Conservation (phyloP, 2,888 invertebrate genomes). For the Encarsia formosa region DNA sequence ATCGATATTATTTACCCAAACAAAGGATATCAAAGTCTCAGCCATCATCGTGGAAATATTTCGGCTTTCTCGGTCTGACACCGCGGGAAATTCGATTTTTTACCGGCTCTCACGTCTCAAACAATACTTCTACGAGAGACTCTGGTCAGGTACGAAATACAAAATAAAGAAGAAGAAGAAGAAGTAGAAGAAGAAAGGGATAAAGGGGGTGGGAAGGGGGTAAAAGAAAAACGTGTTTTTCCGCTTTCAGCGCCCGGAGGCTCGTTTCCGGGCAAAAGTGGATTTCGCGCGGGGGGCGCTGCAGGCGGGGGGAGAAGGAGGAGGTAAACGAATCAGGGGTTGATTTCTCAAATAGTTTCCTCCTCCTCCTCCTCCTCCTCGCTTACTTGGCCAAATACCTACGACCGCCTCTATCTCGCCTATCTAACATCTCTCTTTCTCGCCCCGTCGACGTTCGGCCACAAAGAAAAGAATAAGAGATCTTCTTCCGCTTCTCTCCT, state of each 20-base stretch:
- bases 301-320: conserved; percentile 39
- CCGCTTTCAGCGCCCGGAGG: conserved; percentile 35
- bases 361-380: conserved; percentile 17
- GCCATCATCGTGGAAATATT: too few species aligned
- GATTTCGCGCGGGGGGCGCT: too few species aligned
- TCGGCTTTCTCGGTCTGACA: too few species aligned
- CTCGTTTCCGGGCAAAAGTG: conserved; percentile 28
- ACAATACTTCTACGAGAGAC: too few species aligned
- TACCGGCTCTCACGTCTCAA: too few species aligned
- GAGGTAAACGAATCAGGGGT: conserved; percentile 39
- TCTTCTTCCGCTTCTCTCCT: conserved; percentile 4
- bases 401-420: conserved; percentile 22
- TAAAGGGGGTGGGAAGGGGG: not conserved
- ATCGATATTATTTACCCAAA: too few species aligned
- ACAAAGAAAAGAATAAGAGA: not conserved
- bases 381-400: conserved; percentile 21
- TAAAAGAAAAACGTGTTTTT: conserved; percentile 22
- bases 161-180: too few species aligned
- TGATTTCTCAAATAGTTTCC: conserved; percentile 38
- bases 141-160: too few species aligned
- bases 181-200: not conserved
- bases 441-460: not conserved
- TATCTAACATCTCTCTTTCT: conserved; percentile 21
- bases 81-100: too few species aligned
- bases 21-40: too few species aligned